These are phyloP conservation scores for Sebastiscus tertius DNA, from an alignment of 2,797 vertebrate species.

Conservation along the genomic window DNA sequence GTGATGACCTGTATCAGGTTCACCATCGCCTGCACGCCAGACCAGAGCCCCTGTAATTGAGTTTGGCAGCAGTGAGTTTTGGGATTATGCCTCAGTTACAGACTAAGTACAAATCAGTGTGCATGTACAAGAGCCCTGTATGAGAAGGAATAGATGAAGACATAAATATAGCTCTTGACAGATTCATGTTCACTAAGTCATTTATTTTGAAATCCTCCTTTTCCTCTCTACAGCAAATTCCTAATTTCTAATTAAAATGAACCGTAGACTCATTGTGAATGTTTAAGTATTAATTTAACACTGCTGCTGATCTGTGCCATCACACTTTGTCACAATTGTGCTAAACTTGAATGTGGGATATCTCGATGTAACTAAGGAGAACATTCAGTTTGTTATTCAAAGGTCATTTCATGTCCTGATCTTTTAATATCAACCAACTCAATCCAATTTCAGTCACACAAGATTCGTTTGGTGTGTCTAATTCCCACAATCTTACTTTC, in stretches of 20 bases:
- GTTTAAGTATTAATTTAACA: neutral
- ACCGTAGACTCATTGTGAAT: neutral
- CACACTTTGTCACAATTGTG: neutral
- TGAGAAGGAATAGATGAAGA: neutral
- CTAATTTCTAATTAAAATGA: neutral
- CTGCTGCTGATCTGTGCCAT: neutral
- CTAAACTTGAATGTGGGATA: neutral
- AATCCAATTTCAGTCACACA: slow-evolving; percentile 4
- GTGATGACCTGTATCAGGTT: slow-evolving; percentile 26
- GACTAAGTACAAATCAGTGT: slow-evolving; percentile 29
- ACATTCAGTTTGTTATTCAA: neutral
- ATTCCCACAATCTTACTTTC: slow-evolving; percentile 1
- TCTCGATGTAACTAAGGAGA: neutral
- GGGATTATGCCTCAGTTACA: slow-evolving; percentile 28
- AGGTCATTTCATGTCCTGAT: slow-evolving; percentile 12
- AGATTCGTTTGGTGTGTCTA: neutral
- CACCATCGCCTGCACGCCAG: neutral
- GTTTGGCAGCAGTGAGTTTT: slow-evolving; percentile 33
- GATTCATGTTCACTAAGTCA: neutral
- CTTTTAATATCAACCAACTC: slow-evolving; percentile 6
- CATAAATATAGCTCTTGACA: slow-evolving; percentile 8
- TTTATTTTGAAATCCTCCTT: neutral
- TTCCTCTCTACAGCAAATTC: neutral
- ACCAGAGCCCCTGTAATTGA: slow-evolving; percentile 32
- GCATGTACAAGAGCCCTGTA: neutral